These are phyloP conservation scores for Sarcophaga caerulescens DNA, from an alignment of 2,888 invertebrate genomes.

Conservation along the genomic window DNA sequence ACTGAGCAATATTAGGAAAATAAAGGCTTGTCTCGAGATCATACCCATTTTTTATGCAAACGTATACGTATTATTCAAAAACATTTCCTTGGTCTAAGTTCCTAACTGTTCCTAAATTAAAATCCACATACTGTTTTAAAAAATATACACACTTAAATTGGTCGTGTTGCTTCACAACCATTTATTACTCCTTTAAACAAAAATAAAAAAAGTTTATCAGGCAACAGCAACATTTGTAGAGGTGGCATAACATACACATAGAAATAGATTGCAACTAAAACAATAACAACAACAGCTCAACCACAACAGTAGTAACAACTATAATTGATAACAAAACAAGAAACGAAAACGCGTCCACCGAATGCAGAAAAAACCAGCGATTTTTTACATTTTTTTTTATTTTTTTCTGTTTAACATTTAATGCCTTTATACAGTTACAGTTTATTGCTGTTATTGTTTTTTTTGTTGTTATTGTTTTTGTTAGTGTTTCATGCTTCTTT, in stretches of 20 bases:
- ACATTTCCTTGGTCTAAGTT: no score
- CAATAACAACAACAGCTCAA: slow-evolving; percentile 1
- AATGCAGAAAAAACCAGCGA: slow-evolving; percentile 13
- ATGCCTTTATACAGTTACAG: not conserved
- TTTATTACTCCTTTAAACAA: slow-evolving; percentile 50
- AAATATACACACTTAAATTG: not conserved
- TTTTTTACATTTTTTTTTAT: slow-evolving; percentile 24
- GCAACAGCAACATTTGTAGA: not conserved
- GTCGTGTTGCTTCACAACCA: slow-evolving; percentile 27
- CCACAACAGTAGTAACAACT: slow-evolving; percentile 62
- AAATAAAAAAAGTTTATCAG: slow-evolving; percentile 13
- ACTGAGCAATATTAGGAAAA: no score
- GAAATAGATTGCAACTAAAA: slow-evolving; percentile 15
- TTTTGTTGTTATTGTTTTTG: slow-evolving; percentile 6
- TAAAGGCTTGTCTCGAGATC: no score
- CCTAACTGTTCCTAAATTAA: not conserved
- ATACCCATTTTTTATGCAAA: no score
- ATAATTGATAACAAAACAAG: slow-evolving; percentile 66
- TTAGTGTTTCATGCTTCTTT: slow-evolving; percentile 10
- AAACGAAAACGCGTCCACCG: slow-evolving; percentile 57
- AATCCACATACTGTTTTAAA: not conserved
- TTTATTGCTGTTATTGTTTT: not conserved
- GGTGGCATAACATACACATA: not conserved
- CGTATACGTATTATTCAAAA: no score
- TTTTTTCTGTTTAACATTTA: not conserved